phyloP scores from a whole-genome alignment of 2,797 vertebrate genomes.

The Tenualosa ilisha region DNA sequence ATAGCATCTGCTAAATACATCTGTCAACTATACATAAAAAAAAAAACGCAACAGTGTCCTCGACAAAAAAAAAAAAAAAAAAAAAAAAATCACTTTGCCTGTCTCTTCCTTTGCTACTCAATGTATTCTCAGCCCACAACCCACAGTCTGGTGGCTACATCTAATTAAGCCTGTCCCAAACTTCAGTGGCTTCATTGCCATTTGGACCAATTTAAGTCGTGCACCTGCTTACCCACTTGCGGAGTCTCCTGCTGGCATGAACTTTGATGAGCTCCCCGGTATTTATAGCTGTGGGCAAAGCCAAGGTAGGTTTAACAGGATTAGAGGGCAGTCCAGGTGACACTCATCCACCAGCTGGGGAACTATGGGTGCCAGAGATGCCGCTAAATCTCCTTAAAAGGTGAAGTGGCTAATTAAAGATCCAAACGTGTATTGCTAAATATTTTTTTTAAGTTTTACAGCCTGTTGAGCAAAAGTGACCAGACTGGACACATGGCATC shows the following conservation, averaged over 20 bases:
- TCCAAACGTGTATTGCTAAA: neutral
- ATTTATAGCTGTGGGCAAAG: neutral
- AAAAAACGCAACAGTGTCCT: too few species aligned
- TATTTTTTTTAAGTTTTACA: neutral
- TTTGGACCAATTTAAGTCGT: neutral
- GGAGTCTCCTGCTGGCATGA: neutral
- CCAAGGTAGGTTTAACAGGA: neutral
- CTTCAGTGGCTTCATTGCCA: neutral
- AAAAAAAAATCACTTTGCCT: too few species aligned
- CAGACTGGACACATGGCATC: neutral
- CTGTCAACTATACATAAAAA: too few species aligned
- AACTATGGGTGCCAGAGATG: neutral
- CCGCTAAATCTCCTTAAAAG: neutral
- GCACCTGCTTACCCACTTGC: neutral
- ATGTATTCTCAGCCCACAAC: neutral
- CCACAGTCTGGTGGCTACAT: neutral
- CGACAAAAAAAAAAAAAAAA: too few species aligned
- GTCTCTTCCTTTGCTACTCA: neutral
- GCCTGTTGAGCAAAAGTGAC: neutral
- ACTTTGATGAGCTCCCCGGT: neutral
- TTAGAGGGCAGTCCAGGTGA: neutral
- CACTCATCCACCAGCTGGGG: neutral
- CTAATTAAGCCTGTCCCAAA: neutral
- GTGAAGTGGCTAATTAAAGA: constrained; percentile 7
- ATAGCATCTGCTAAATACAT: too few species aligned